A percentile compares a stretch with the other conserved stretches of the same genome.
Evolutionary conservation across 2,888 invertebrate genomes (phyloP).

Genomic region (Sinelater perroti): DNA sequence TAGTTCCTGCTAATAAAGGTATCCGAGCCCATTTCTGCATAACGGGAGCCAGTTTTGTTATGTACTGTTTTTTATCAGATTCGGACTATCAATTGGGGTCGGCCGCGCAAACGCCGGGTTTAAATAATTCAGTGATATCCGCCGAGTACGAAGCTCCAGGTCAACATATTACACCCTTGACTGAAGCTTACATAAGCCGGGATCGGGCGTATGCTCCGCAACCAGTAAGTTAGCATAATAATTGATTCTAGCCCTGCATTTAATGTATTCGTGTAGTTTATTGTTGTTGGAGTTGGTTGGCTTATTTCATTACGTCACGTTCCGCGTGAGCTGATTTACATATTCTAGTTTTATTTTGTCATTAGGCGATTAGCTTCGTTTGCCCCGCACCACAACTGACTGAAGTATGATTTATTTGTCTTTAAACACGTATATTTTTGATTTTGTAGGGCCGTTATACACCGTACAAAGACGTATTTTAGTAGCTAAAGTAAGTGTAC

Average conservation of each 20-base stretch:
- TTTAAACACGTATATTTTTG: constrained; percentile 30
- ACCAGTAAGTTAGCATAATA: constrained; percentile 56
- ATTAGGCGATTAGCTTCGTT: constrained; percentile 22
- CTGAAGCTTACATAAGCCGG: constrained; percentile 59
- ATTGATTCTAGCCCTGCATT: constrained; percentile 46
- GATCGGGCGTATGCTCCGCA: constrained; percentile 57
- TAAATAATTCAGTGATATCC: constrained; percentile 58
- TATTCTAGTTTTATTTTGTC: constrained; percentile 40
- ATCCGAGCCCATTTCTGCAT: constrained; percentile 40
- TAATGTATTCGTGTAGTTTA: constrained; percentile 44
- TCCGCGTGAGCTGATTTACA: constrained; percentile 40
- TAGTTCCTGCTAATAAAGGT: constrained; percentile 89
- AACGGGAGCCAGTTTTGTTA: constrained; percentile 16
- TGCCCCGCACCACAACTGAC: constrained; percentile 4
- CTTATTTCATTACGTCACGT: constrained; percentile 35
- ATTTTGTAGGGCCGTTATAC: constrained; percentile 50
- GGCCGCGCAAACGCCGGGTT: constrained; percentile 72
- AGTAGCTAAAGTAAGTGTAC: constrained; percentile 32
- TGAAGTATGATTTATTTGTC: constrained; percentile 12
- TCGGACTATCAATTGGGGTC: constrained; percentile 78
- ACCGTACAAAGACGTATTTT: constrained; percentile 48
- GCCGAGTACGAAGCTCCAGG: constrained; percentile 53
- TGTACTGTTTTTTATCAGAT: constrained; percentile 59
- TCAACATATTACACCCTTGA: constrained; percentile 54
- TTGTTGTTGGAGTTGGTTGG: constrained; percentile 43